These are phyloP conservation scores for Lepidocyrtinus sp. DNA, from an alignment of 2,888 invertebrate species.

Conservation along the genomic window DNA sequence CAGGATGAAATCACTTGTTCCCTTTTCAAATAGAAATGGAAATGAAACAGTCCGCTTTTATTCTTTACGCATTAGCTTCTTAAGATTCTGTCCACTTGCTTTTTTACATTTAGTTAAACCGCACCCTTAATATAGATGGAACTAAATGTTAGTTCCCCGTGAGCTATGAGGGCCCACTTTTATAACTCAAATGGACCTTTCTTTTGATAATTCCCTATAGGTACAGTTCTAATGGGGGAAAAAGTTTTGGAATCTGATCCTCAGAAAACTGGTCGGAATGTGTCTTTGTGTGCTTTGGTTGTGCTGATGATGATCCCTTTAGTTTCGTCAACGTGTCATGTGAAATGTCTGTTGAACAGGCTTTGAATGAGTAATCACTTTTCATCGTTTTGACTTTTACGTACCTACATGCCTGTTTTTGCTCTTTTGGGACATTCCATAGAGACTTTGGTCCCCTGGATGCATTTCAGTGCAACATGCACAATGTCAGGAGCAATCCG, in stretches of 20 bases:
- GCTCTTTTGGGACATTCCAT: too few relatives aligned
- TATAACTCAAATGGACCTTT: slow-evolving; percentile 34
- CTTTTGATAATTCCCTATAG: too few relatives aligned
- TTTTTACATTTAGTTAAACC: slow-evolving; percentile 33
- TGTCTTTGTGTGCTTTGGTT: slow-evolving; percentile 26
- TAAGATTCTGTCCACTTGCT: background rate
- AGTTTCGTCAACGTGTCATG: too few relatives aligned
- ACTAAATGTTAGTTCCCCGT: slow-evolving; percentile 38
- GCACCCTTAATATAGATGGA: slow-evolving; percentile 51
- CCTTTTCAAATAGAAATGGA: slow-evolving; percentile 7
- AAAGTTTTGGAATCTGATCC: slow-evolving; percentile 47
- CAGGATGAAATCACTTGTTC: background rate
- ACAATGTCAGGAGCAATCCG: slow-evolving; percentile 41
- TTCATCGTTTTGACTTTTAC: slow-evolving; percentile 40
- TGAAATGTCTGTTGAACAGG: slow-evolving; percentile 47
- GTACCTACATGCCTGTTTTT: slow-evolving; percentile 5
- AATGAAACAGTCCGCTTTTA: too few relatives aligned
- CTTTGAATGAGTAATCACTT: slow-evolving; percentile 56
- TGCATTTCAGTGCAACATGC: slow-evolving; percentile 41
- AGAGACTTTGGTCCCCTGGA: too few relatives aligned
- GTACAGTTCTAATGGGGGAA: slow-evolving; percentile 28
- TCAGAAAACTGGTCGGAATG: slow-evolving; percentile 52
- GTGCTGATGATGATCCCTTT: slow-evolving; percentile 30
- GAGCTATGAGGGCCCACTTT: slow-evolving; percentile 39
- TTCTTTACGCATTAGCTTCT: slow-evolving; percentile 30